Evolutionary conservation across 2,888 invertebrate species (phyloP).

Genomic region (Drosophila austrosaltans): DNA sequence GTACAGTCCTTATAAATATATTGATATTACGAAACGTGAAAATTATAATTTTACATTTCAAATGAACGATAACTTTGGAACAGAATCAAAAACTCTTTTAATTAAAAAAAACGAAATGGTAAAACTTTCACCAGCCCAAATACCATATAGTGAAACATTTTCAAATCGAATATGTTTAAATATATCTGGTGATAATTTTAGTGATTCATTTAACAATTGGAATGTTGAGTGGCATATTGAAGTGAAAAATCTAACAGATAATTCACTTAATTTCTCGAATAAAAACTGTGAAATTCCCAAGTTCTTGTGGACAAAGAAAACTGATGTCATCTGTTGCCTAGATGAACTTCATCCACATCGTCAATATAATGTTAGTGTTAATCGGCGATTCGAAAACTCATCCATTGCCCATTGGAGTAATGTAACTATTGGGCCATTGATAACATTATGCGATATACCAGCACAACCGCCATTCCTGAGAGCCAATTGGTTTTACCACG

Average conservation of each 20-base stretch:
- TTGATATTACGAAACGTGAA: too few relatives aligned
- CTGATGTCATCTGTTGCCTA: not conserved
- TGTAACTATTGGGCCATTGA: not conserved
- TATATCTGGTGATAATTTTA: not conserved
- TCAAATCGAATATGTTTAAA: not conserved
- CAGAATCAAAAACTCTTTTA: not conserved
- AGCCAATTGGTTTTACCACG: not conserved
- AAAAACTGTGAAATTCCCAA: not conserved
- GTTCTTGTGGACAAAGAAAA: not conserved
- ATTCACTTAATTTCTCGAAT: not conserved
- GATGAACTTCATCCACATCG: not conserved
- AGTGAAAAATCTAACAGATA: not conserved
- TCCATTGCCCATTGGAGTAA: not conserved
- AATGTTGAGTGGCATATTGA: not conserved
- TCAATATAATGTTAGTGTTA: not conserved
- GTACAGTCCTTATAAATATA: not conserved
- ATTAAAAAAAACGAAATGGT: not conserved
- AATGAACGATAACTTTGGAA: not conserved
- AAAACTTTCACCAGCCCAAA: not conserved
- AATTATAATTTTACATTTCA: not conserved
- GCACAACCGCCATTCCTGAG: not conserved
- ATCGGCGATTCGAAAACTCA: not conserved
- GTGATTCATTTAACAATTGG: not conserved
- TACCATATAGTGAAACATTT: not conserved
- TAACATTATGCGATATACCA: not conserved